A percentile compares a stretch with the other conserved stretches of the same genome.
Evolutionary conservation across 2,113 vertebrate species (phyloP).

Genomic region (Miniopterus natalensis): DNA sequence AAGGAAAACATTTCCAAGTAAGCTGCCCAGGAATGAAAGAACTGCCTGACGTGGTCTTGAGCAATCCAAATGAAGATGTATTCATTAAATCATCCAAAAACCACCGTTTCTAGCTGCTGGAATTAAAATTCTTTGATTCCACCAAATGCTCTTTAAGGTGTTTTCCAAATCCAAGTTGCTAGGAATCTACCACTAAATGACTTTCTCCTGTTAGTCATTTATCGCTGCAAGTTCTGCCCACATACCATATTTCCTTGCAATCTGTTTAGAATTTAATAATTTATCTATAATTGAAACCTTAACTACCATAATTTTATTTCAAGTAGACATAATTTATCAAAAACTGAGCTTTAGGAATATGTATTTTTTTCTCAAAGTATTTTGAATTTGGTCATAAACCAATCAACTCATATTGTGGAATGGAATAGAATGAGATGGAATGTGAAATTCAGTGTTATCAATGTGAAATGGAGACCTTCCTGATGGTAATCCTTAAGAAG

Average conservation of each 20-base stretch:
- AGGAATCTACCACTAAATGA: slow-evolving; percentile 56
- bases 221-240: slow-evolving; percentile 55
- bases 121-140: background rate
- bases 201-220: slow-evolving; percentile 56
- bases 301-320: slow-evolving; percentile 55
- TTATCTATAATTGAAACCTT: slow-evolving; percentile 65
- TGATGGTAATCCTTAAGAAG: background rate
- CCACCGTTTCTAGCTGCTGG: background rate
- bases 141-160: slow-evolving; percentile 48
- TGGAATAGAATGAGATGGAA: background rate
- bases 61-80: background rate
- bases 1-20: background rate
- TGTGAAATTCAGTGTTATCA: background rate
- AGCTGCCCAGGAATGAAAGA: background rate
- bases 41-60: background rate
- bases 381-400: slow-evolving; percentile 38
- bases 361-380: background rate
- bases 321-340: slow-evolving; percentile 58
- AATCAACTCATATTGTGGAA: slow-evolving; percentile 15
- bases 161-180: slow-evolving; percentile 66
- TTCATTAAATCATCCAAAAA: background rate
- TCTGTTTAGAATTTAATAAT: slow-evolving; percentile 71
- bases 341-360: slow-evolving; percentile 15
- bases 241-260: slow-evolving; percentile 46
- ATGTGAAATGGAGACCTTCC: background rate